Conservation (phyloP, 2,113 vertebrate genomes). For the Ctenodactylus gundi region DNA sequence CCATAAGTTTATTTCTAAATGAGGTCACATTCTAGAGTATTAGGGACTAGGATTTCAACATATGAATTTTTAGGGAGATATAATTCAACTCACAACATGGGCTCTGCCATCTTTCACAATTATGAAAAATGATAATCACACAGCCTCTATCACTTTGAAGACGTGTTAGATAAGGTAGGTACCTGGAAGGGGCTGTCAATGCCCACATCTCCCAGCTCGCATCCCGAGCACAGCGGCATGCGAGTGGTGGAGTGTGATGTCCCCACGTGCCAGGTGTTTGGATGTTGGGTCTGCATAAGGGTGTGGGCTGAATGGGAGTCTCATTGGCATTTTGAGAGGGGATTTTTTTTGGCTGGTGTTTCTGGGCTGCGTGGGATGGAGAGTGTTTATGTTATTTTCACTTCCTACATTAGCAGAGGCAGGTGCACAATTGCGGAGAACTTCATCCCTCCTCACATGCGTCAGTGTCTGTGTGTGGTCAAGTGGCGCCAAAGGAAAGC, state of each 20-base stretch:
- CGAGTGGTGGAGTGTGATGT: not conserved
- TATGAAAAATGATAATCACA: not conserved
- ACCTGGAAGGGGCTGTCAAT: accelerated
- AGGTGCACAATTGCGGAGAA: constrained; percentile 68
- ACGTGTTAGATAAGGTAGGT: not conserved
- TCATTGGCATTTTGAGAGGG: constrained; percentile 59
- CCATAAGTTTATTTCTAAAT: not conserved
- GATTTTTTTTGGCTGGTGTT: constrained; percentile 49
- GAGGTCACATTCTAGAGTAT: not conserved
- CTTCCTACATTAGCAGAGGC: constrained; percentile 67
- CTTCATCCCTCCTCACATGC: constrained; percentile 33
- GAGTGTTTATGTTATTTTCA: constrained; percentile 47
- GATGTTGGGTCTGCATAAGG: not conserved
- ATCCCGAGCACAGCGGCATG: not conserved
- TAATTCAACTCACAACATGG: not conserved
- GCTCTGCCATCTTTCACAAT: not conserved
- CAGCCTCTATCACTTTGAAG: not conserved
- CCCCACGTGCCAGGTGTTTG: not conserved
- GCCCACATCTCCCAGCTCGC: not conserved
- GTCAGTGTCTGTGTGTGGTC: constrained; percentile 52
- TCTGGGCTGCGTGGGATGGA: constrained; percentile 59
- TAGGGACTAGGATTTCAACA: not conserved
- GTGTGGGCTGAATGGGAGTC: constrained; percentile 17
- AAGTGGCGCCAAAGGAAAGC: not conserved
- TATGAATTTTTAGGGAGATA: not conserved